These are phyloP conservation scores for Elmis aenea DNA, from an alignment of 2,888 invertebrate species.

Conservation along the genomic window DNA sequence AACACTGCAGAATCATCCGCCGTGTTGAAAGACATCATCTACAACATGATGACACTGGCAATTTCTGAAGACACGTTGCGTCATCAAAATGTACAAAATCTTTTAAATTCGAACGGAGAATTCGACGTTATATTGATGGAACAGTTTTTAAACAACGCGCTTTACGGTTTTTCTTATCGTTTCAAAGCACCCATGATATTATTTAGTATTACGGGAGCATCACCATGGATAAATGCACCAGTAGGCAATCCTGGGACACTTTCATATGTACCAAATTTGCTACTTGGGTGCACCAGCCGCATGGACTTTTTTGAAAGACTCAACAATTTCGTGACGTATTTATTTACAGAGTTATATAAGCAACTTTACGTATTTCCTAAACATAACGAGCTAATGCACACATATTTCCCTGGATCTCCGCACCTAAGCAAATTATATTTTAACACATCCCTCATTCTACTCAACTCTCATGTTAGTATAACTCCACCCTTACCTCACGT, in stretches of 20 bases:
- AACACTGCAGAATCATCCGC: too few relatives aligned
- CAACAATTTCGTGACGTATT: slow-evolving; percentile 19
- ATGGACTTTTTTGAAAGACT: slow-evolving; percentile 29
- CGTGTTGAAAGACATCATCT: too few relatives aligned
- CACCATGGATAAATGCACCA: slow-evolving; percentile 24
- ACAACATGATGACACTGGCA: too few relatives aligned
- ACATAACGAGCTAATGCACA: slow-evolving; percentile 17
- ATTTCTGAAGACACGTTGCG: slow-evolving; percentile 20
- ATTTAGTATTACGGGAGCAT: slow-evolving; percentile 23
- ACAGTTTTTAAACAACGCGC: slow-evolving; percentile 32
- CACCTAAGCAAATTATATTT: slow-evolving; percentile 15
- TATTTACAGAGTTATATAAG: slow-evolving; percentile 7
- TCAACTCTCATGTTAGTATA: slow-evolving; percentile 48
- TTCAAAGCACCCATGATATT: slow-evolving; percentile 29
- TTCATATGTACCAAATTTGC: slow-evolving; percentile 23
- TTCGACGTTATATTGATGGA: slow-evolving; percentile 36
- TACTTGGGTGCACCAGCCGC: slow-evolving; percentile 15
- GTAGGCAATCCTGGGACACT: slow-evolving; percentile 29
- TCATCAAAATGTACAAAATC: slow-evolving; percentile 26
- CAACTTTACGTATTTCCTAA: slow-evolving; percentile 10
- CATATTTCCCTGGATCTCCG: slow-evolving; percentile 20
- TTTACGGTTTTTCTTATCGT: slow-evolving; percentile 25
- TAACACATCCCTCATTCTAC: slow-evolving; percentile 22
- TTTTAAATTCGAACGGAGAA: slow-evolving; percentile 27
- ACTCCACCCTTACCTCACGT: slow-evolving; percentile 48